phyloP scores from a whole-genome alignment of 2,113 vertebrate species.

The Phyllopteryx taeniolatus region DNA sequence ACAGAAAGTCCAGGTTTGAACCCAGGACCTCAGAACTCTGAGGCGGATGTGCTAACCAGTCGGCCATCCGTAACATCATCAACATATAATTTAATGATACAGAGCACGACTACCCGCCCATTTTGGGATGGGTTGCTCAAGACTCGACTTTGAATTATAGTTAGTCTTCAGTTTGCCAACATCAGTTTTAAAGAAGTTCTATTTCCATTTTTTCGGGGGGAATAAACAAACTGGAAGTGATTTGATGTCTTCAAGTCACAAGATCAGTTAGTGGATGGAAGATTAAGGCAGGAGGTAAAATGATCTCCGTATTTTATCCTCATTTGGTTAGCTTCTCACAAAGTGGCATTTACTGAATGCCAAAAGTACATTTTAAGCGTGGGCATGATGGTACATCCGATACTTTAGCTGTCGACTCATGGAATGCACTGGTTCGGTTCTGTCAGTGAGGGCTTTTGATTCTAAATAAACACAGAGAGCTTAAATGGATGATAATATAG shows the following conservation, averaged over 20 bases:
- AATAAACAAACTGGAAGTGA: constrained; percentile 3
- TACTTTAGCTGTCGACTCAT: constrained; percentile 29
- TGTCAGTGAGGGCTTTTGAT: constrained; percentile 23
- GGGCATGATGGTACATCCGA: constrained; percentile 26
- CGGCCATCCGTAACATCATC: too few species aligned
- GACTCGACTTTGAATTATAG: constrained; percentile 14
- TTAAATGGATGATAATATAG: constrained; percentile 51
- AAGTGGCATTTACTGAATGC: background rate
- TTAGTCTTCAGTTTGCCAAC: background rate
- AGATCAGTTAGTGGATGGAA: background rate
- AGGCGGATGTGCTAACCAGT: too few species aligned
- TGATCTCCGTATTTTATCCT: background rate
- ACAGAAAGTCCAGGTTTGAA: too few species aligned
- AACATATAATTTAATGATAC: too few species aligned
- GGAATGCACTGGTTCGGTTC: constrained; percentile 35
- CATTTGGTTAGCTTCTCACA: constrained; percentile 9
- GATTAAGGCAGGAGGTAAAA: background rate
- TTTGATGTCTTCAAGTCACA: background rate
- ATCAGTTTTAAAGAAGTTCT: constrained; percentile 17
- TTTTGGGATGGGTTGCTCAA: background rate
- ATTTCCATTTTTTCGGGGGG: background rate
- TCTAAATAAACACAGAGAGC: constrained; percentile 24
- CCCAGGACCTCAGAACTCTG: too few species aligned
- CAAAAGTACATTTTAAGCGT: constrained; percentile 6
- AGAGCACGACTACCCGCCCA: too few species aligned